phyloP scores from a whole-genome alignment of 2,888 invertebrate species.

The Lithosia quadra region DNA sequence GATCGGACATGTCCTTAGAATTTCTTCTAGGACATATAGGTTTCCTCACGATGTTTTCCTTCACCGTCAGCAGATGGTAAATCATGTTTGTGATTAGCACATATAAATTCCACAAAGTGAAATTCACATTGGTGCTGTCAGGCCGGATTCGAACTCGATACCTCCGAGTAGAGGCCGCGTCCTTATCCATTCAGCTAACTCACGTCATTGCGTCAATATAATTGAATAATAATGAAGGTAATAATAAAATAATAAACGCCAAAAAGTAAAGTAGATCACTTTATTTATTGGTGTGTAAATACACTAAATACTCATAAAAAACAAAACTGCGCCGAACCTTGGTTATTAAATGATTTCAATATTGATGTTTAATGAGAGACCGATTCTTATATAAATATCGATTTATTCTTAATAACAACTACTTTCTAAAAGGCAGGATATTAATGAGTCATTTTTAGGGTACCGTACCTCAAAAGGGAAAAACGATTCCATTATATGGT shows the following conservation, averaged over 20 bases:
- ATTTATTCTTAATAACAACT: slow-evolving; percentile 3
- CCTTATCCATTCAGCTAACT: no score
- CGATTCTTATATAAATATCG: background rate
- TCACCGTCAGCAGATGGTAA: no score
- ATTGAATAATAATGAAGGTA: background rate
- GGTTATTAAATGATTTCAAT: background rate
- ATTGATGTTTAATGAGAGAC: slow-evolving; percentile 2
- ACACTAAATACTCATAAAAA: background rate
- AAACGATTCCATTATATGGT: no score
- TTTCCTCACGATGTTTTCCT: no score
- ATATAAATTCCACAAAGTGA: no score
- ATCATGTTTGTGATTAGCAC: no score
- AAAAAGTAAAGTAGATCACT: slow-evolving; percentile 4
- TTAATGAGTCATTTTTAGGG: background rate
- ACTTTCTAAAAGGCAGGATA: background rate
- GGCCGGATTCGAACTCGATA: no score
- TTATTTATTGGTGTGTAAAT: background rate
- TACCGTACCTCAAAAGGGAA: no score
- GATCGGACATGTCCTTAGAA: no score
- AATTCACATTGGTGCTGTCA: no score
- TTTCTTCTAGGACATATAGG: no score
- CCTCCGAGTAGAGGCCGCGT: no score
- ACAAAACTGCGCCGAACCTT: background rate
- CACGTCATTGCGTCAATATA: background rate
- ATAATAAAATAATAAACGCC: background rate